A percentile compares a stretch with the other conserved stretches of the same genome.
phyloP scores from a whole-genome alignment of 2,888 invertebrate genomes.

The Drosophila niveifrons region DNA sequence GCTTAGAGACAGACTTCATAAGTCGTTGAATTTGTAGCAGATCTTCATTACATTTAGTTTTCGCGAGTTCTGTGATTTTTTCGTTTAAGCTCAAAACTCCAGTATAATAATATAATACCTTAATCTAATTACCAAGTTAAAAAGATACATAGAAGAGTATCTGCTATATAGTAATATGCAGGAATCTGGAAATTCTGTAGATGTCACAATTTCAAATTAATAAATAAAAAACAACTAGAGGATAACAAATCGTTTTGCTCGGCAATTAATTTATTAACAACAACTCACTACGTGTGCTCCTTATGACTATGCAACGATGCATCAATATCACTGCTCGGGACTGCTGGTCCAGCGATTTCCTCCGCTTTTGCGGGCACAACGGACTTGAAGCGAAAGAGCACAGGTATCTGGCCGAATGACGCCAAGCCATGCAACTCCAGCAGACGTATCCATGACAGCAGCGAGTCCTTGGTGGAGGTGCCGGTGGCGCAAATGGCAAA shows the following conservation, averaged over 20 bases:
- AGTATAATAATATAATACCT: constrained; percentile 37
- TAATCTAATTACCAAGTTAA: constrained; percentile 6
- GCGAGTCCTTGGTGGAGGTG: constrained; percentile 94
- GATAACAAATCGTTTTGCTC: constrained; percentile 30
- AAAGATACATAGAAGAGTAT: constrained; percentile 17
- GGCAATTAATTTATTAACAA: constrained; percentile 49
- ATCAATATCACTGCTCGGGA: constrained; percentile 44
- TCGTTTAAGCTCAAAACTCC: constrained; percentile 72
- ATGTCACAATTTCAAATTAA: constrained; percentile 42
- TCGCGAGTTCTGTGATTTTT: constrained; percentile 77
- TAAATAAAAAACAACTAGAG: constrained; percentile 32
- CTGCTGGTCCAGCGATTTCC: constrained; percentile 70
- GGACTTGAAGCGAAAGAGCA: constrained; percentile 93
- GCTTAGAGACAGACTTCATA: constrained; percentile 41
- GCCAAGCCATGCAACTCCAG: constrained; percentile 92
- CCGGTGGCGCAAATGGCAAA: constrained; percentile 96
- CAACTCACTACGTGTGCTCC: constrained; percentile 29
- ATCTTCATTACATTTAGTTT: constrained; percentile 72
- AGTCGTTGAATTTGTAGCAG: constrained; percentile 52
- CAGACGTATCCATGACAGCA: constrained; percentile 95
- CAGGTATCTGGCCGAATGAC: constrained; percentile 90
- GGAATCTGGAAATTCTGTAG: constrained; percentile 13
- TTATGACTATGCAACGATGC: constrained; percentile 26
- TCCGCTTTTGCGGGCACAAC: constrained; percentile 79
- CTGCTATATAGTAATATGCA: constrained; percentile 16